Evolutionary conservation across 35 echinoderm and acorn worm species (phyloP).

Genomic region (Anneissia japonica): DNA sequence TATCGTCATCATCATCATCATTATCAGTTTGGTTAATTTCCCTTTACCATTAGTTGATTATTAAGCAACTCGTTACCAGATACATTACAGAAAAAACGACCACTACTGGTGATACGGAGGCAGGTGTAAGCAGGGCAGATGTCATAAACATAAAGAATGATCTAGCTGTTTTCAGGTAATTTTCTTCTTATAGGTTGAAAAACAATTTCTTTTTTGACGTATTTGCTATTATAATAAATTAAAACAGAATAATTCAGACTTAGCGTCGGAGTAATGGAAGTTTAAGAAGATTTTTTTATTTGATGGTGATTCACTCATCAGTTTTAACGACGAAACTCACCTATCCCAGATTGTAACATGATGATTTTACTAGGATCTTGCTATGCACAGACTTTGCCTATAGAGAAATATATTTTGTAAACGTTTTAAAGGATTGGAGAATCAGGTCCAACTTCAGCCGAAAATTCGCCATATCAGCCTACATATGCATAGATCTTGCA

Average conservation of each 20-base stretch:
- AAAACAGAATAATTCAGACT: neutral
- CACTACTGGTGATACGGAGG: conserved; percentile 55
- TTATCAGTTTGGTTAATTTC: neutral
- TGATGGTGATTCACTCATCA: neutral
- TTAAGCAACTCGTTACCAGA: conserved; percentile 60
- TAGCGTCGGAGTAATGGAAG: neutral
- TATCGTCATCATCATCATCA: too few species aligned
- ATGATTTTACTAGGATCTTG: too few species aligned
- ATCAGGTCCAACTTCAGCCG: too few species aligned
- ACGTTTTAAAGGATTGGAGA: too few species aligned
- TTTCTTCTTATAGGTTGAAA: neutral
- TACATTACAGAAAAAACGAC: conserved; percentile 77
- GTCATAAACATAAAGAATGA: conserved; percentile 86
- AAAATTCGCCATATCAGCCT: too few species aligned
- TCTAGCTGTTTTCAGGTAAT: conserved; percentile 90
- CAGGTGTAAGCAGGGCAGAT: conserved; percentile 66
- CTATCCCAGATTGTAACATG: too few species aligned
- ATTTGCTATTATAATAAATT: neutral
- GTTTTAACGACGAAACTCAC: too few species aligned
- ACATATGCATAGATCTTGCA: too few species aligned
- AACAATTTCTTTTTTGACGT: neutral
- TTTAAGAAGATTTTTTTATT: neutral
- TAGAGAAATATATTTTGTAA: too few species aligned
- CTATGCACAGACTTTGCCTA: too few species aligned
- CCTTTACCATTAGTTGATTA: neutral